Evolutionary conservation across 2,888 invertebrate genomes (phyloP), one percentile per base, ranked within the genome.

Genomic region (Psylliodes chrysocephalus): DNA sequence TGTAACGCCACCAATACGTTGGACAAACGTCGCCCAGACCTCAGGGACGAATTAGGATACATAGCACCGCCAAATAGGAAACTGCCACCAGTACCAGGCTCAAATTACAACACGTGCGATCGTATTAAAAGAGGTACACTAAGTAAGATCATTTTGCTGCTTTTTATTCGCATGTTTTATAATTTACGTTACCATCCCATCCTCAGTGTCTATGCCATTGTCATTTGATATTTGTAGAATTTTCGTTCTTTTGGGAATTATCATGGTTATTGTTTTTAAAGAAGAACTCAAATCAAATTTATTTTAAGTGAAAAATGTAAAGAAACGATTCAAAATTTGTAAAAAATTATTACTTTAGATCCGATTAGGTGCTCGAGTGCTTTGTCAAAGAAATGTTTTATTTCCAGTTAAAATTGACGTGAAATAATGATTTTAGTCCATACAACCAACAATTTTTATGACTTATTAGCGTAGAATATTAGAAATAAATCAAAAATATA

Each of bases 1-100:
- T 77, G 77, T 63, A 89, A 89, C 18, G 85, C 85, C 40, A 81
- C 83, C 18, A 84, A 84, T 61, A 94, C 94, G 0, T 82, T 94
- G 78, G 94, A 94, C 85, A 94, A 94, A 81, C 86, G 90, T 69
- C 90, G 93, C 68, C 93, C 93, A 0, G 91, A 91, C 73, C 86
- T 95, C 25, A 89, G 94, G 25, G 95, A 95, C 80, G 95, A 95
- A 81, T 87, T 95, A 28, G 95, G 95, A 59, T 95, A 95, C 84
- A 95, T 95, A 82, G 94, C 95, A 0, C 95, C 95, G 17, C 95
- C 95, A 57, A 95, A 95, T 84, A 88, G 95, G 75, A 95, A 95
- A 83, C 87, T 95, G 62, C 95, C 95, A 0, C 95, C 95, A 17
- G 95, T 95, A 5, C 95, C 95, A 57, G 95, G 95, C 73, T 94